A percentile compares a stretch with the other conserved stretches of the same genome.
Evolutionary conservation across 1,140 invertebrate genomes (phyloP).

Genomic region (Melipona quadrifasciata): DNA sequence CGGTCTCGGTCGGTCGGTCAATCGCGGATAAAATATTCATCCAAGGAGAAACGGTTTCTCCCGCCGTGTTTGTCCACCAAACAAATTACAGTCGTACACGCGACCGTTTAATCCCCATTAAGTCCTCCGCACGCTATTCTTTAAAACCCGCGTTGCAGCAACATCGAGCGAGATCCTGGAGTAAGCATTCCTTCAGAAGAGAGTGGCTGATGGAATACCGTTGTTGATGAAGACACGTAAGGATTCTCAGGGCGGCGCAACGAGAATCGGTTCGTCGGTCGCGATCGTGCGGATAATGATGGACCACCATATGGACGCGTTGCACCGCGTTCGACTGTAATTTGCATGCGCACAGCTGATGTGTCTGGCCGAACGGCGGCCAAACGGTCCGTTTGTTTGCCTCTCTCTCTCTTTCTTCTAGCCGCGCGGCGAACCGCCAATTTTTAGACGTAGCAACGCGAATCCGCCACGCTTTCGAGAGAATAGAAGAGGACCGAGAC

Average conservation of each 20-base stretch:
- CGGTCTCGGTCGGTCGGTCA: too few species aligned
- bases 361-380: slow-evolving; percentile 43
- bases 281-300: slow-evolving; percentile 73
- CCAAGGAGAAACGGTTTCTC: too few species aligned
- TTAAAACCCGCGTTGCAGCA: too few species aligned
- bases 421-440: slow-evolving; percentile 31
- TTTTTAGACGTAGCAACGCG: slow-evolving; percentile 28
- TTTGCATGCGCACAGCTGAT: slow-evolving; percentile 73
- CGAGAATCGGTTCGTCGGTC: not conserved
- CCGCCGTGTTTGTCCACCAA: too few species aligned
- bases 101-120: too few species aligned
- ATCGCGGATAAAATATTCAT: too few species aligned
- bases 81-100: too few species aligned
- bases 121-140: too few species aligned
- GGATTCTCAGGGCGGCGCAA: slow-evolving; percentile 18
- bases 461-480: not conserved
- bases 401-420: slow-evolving; percentile 50
- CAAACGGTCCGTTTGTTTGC: slow-evolving; percentile 6
- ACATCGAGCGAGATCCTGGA: too few species aligned
- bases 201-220: not conserved
- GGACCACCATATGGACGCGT: slow-evolving; percentile 73
- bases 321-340: slow-evolving; percentile 67
- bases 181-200: too few species aligned
- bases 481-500: not conserved
- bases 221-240: slow-evolving; percentile 57